Evolutionary conservation across 2,113 vertebrate genomes (phyloP).

Genomic region (Crotalus helleri): DNA sequence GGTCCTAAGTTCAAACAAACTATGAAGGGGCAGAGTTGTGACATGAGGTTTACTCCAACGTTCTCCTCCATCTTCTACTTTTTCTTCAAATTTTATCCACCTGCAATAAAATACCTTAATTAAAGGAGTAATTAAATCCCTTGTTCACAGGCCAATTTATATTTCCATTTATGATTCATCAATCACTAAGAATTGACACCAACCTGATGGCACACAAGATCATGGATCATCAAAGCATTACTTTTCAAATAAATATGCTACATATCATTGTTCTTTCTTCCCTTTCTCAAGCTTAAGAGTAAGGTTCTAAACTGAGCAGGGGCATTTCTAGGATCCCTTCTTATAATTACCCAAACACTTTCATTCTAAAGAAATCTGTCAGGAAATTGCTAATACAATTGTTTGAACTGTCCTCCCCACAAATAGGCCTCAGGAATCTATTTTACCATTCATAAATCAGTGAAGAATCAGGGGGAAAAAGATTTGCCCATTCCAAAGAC

Average conservation of each 20-base stretch:
- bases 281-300: not conserved
- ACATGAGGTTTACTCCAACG: slow-evolving; percentile 73
- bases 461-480: not conserved
- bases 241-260: not conserved
- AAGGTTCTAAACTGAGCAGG: not conserved
- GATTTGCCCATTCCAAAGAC: not conserved
- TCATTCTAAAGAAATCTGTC: not conserved
- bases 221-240: not conserved
- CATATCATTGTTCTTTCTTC: not conserved
- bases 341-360: not conserved
- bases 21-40: slow-evolving; percentile 66
- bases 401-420: not conserved
- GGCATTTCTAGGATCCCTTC: not conserved
- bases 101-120: slow-evolving; percentile 46
- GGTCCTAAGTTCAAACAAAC: slow-evolving; percentile 65
- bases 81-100: slow-evolving; percentile 78
- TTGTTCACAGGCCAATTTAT: not conserved
- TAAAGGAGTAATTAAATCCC: not conserved
- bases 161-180: not conserved
- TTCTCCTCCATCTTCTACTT: slow-evolving; percentile 67
- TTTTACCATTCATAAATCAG: not conserved
- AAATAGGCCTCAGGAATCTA: not conserved
- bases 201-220: not conserved
- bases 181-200: not conserved
- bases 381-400: not conserved